Conservation (phyloP, 2,888 invertebrate species). For the Periphyllus acericola region DNA sequence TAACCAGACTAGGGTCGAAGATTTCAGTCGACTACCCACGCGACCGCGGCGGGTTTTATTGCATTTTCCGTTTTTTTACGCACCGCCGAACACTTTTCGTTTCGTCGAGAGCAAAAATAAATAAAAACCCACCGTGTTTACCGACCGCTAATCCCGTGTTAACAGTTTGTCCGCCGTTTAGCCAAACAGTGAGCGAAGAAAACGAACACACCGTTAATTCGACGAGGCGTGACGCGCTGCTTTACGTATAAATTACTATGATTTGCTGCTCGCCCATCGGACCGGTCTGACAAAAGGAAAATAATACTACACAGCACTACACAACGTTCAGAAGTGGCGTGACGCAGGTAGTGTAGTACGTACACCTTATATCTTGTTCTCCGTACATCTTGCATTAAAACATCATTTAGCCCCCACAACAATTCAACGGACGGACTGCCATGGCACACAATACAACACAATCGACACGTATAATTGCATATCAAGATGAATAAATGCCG, state of each 20-base stretch:
- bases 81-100: conserved; percentile 6
- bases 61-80: conserved; percentile 35
- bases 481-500: not conserved
- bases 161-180: conserved; percentile 5
- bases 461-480: not conserved
- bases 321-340: not conserved
- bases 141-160: not conserved
- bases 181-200: not conserved
- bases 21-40: conserved; percentile 39
- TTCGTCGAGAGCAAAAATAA: not conserved
- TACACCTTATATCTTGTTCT: not conserved
- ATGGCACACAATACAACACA: not conserved
- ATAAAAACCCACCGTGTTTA: not conserved
- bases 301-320: not conserved
- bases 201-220: not conserved
- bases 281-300: not conserved
- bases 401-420: not conserved
- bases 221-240: conserved; percentile 8
- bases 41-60: conserved; percentile 27
- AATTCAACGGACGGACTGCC: not conserved
- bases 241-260: conserved; percentile 28
- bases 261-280: not conserved
- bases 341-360: not conserved
- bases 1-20: conserved; percentile 40
- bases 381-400: not conserved